These are phyloP conservation scores for Chaunax sp. DNA, from an alignment of 2,797 vertebrate species.

Conservation along the genomic window DNA sequence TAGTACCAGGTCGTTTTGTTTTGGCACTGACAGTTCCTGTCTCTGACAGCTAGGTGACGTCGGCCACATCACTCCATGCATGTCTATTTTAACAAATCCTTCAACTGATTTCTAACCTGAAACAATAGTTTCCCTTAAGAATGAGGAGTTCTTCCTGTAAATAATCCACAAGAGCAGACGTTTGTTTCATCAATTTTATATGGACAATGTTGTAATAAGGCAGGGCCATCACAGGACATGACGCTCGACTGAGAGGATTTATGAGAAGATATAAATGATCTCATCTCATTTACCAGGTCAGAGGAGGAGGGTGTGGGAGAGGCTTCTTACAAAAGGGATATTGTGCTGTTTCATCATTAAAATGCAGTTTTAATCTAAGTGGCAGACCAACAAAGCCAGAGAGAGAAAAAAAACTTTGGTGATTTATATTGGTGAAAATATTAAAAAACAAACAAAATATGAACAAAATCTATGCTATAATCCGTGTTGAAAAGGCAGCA, in stretches of 20 bases:
- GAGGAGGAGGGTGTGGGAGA: not conserved
- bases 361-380: slow-evolving; percentile 3
- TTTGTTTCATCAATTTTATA: slow-evolving; percentile 11
- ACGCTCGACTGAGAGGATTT: slow-evolving; percentile 23
- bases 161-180: not conserved
- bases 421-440: not conserved
- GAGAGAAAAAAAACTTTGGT: not conserved
- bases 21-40: slow-evolving; percentile 69
- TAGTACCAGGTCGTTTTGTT: slow-evolving; percentile 83
- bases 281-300: slow-evolving; percentile 29
- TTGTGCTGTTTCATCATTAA: slow-evolving; percentile 10
- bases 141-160: not conserved
- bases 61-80: slow-evolving; percentile 1
- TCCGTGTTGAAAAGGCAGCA: not conserved
- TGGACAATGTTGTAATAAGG: slow-evolving; percentile 17
- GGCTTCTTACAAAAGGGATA: not conserved
- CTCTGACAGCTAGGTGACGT: slow-evolving; percentile 40
- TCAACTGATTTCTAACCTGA: not conserved
- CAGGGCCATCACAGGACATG: slow-evolving; percentile 12
- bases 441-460: not conserved
- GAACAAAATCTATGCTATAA: too few species aligned
- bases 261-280: slow-evolving; percentile 35
- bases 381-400: not conserved
- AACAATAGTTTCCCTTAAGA: not conserved
- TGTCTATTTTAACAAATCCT: slow-evolving; percentile 10